Conservation (phyloP, 1,140 invertebrate species). For the Lepidostoma basale region DNA sequence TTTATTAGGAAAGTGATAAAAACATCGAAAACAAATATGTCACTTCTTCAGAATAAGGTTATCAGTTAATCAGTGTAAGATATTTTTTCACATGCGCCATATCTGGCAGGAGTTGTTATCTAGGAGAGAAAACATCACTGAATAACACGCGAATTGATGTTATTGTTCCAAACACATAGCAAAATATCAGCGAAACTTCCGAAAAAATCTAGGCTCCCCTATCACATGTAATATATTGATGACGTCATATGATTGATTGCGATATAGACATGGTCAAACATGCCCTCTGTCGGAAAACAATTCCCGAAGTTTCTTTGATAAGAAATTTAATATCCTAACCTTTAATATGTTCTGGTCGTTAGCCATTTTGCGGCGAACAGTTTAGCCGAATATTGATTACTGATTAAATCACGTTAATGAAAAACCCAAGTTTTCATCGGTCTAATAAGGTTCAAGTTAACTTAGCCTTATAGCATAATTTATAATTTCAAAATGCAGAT, state of each 20-base stretch:
- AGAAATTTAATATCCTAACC: constrained; percentile 5
- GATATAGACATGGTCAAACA: constrained; percentile 4
- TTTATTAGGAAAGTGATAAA: no score
- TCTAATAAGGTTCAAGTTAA: no score
- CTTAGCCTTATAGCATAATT: no score
- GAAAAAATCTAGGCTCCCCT: not conserved
- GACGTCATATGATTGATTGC: constrained; percentile 22
- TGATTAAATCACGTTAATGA: no score
- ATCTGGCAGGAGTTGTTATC: no score
- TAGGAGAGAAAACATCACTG: not conserved
- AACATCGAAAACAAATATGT: no score
- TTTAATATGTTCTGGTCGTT: not conserved
- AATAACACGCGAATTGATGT: constrained; percentile 4
- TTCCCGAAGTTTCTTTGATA: constrained; percentile 5
- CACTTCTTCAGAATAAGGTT: no score
- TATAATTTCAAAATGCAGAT: no score
- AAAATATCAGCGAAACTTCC: not conserved
- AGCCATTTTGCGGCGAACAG: not conserved
- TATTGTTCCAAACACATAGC: constrained; percentile 2
- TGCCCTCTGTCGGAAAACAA: not conserved
- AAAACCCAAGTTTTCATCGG: no score
- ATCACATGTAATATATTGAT: not conserved
- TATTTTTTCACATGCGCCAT: no score
- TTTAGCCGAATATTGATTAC: no score
- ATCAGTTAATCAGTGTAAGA: no score